Base-by-base conservation (phyloP, 2,888 invertebrate genomes). In the Aelia acuminata region DNA sequence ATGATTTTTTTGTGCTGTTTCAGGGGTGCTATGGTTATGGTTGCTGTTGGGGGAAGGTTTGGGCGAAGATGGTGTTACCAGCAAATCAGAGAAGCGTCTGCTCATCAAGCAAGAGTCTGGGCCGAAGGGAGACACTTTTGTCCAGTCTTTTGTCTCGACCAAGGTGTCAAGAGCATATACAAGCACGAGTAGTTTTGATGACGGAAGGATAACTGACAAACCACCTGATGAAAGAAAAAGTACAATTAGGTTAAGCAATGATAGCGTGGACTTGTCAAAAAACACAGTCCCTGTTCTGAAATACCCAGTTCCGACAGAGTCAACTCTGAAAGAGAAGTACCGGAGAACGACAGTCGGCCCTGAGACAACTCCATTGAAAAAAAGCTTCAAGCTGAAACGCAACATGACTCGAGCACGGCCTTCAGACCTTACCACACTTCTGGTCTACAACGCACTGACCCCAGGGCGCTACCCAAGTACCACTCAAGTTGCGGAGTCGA, bases 161-260 rank as follows among this genome's bases (percentile, higher is more conserved):
- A 84, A 53, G 43, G 49, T 80, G 11, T 84, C 87, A n/a, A 63
- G 80, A 49, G 48, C 88, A 13, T 84, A 57, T 57, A 50, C 84
- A n/a, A 84, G 84, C 43, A 75, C 63, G 10, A 85, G 85, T 26
- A 88, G 49, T 43, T 75, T 88, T 47, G 84, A 84, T 53, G 88
- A 70, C 53, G 88, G 48, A 47, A 43, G 63, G 31, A 48, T 43
- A 70, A 48, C 31, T 31, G 85, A 63, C 53, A 84, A 88, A 85
- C 88, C 88, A 88, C 88, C 88, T 88, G 88, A 88, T 88, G 88
- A 88, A 35, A 80, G 75, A 48, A 63, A 84, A 88, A 88, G 88
- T 88, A 88, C 88, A 88, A 88, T 57, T 85, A 85, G 88, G 85
- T 63, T 85, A 57, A 88, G 70, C 57, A 88, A 88, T 53, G 70